Base-by-base conservation (phyloP, 2,113 vertebrate genomes). In the Channa maculata region DNA sequence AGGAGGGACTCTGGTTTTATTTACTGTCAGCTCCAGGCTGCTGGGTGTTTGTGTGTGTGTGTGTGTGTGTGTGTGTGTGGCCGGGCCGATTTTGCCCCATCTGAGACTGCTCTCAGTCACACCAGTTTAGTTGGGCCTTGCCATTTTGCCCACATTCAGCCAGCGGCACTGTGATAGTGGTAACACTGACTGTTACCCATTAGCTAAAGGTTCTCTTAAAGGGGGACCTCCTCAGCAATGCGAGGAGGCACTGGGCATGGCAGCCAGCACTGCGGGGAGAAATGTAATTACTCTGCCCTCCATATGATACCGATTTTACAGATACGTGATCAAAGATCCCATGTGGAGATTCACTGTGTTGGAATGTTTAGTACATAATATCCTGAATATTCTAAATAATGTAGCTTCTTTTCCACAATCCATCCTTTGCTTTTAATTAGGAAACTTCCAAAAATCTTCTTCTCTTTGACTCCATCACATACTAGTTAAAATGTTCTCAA, bases 1-100 rank as follows among this genome's bases (percentile, higher is more conserved):
- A 88, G 90, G 80, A 87, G 69, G 77, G 82, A 84, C 83, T 75
- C 75, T 91, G 77, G 82, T 88, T 91, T 86, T 93, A 93, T 92
- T 93, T 93, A 91, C 92, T 92, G 91, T 90, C 90, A 91, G 87
- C 85, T 83, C 66, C 66, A 78, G 83, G 84, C 85, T 85, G 50
- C 77, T 82, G 84, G 60, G 77, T 84, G 55, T 73, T 59, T 79
- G 58, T 59, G 50, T 67, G 37, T 54, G 59, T 64, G 65, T 65
- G 59, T 71, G 15, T 53, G n/a, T 65, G 49, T 54, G 45, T 33
- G 62, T 72, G 55, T 72, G 69, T 61, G 39, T 65, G 37, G 46
- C 3, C 8, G 65, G 62, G 46, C 67, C 69, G 71, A 82, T 80
- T 84, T 70, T 82, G 57, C 61, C 74, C 71, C 68, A 46, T 90